These are phyloP conservation scores for Hydrophis major DNA, from an alignment of 2,797 vertebrate species.

Conservation along the genomic window DNA sequence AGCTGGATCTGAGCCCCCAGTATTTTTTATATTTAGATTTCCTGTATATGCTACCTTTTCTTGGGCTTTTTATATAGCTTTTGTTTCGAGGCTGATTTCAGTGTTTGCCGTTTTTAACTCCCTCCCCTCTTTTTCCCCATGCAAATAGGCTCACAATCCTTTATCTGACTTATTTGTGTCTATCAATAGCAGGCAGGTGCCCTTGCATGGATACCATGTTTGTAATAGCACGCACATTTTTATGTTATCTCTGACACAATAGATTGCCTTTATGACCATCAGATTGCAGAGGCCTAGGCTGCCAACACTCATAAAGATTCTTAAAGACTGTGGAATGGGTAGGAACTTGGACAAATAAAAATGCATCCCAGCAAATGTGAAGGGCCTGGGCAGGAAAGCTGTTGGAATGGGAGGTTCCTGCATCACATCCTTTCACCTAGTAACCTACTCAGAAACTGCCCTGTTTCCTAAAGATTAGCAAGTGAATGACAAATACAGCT, in stretches of 20 bases:
- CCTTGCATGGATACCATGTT: background rate
- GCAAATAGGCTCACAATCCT: background rate
- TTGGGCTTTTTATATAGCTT: background rate
- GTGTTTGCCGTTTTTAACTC: background rate
- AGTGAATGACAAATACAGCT: background rate
- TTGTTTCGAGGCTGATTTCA: background rate
- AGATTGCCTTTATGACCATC: background rate
- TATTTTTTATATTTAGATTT: background rate
- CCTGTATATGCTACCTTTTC: background rate
- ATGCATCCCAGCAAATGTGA: background rate
- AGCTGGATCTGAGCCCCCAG: background rate
- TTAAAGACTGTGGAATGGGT: background rate
- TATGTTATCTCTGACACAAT: background rate
- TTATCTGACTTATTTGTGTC: background rate
- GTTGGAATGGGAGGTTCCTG: background rate
- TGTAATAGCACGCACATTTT: background rate
- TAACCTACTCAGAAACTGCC: background rate
- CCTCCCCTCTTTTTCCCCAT: background rate
- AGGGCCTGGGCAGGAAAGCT: background rate
- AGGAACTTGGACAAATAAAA: background rate
- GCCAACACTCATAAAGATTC: background rate
- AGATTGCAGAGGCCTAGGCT: background rate
- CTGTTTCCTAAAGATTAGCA: slow-evolving; percentile 30
- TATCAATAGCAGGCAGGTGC: background rate
- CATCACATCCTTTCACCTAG: slow-evolving; percentile 2